phyloP scores from a whole-genome alignment of 1,140 invertebrate genomes.

The Cryptotermes secundus region DNA sequence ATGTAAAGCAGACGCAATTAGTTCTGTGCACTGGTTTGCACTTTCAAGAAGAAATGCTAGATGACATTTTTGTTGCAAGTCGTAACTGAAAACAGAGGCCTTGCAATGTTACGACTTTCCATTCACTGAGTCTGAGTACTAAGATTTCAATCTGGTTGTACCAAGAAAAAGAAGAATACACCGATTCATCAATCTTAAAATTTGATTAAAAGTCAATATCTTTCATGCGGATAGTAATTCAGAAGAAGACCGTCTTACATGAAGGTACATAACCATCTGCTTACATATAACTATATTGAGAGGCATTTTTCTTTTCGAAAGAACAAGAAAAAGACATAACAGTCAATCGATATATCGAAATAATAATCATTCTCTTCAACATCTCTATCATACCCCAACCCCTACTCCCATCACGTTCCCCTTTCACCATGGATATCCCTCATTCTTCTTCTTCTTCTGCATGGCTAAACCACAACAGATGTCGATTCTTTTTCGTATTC shows the following conservation, averaged over 20 bases:
- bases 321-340: not conserved
- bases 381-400: not conserved
- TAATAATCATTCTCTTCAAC: constrained; percentile 26
- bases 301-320: not conserved
- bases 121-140: too few relatives aligned
- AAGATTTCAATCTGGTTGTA: too few relatives aligned
- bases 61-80: too few relatives aligned
- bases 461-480: constrained; percentile 29
- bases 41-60: too few relatives aligned
- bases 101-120: too few relatives aligned
- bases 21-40: too few relatives aligned
- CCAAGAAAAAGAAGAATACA: too few relatives aligned
- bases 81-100: too few relatives aligned
- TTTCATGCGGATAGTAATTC: not conserved
- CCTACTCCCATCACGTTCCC: not conserved
- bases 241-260: not conserved
- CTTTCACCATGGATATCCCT: not conserved
- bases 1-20: too few relatives aligned
- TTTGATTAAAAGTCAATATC: not conserved
- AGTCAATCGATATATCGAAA: constrained; percentile 30
- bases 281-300: not conserved
- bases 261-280: not conserved
- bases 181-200: too few relatives aligned
- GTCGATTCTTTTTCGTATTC: constrained; percentile 26
- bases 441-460: constrained; percentile 25